Evolutionary conservation across 2,888 invertebrate genomes (phyloP), one percentile per base, ranked within the genome.

Genomic region (Hydropsyche betteni): DNA sequence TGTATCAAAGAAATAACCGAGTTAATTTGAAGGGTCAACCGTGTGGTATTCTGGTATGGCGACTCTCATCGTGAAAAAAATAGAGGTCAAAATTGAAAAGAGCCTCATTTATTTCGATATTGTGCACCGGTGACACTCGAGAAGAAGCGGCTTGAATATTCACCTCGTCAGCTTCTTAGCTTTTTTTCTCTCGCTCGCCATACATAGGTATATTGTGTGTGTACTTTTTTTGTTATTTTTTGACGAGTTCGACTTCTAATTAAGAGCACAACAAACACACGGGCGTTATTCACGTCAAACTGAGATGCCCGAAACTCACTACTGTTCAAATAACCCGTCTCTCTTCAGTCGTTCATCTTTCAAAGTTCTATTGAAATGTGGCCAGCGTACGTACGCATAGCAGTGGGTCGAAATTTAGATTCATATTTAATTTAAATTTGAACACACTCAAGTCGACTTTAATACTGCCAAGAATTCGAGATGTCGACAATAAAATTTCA

Each of bases 231-330:
- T 10, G 12, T 34, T 64, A 69, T 69, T 69, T 69, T 44, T 69
- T 69, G 69, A 50, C 16, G 71, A 52, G 55, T 71, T 10, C 71
- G 51, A 38, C 51, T 69, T 74, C 74, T 74, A 74, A 74, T 74
- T 74, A 74, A 52, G 36, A 69, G 74, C 74, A 69, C 68, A 74
- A 74, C 69, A 53, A 69, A 55, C 16, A 53, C 34, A 64, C 69
- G 14, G n/a, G 33, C 24, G 70, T 70, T 70, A 70, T 74, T 74
- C 74, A 69, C 69, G 69, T 74, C 74, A 69, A 74, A 24, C 24
- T 38, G n/a, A 64, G 70, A 70, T 53, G 70, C 70, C 70, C 53
- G 51, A 70, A 70, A 53, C 55, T 70, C 55, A 74, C 74, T 74
- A 74, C 74, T 38, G 74, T 74, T 70, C 69, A 14, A 51, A 14